Evolutionary conservation across 2,797 vertebrate species (phyloP), one percentile per base, ranked within the genome.

Genomic region (Dryobates pubescens): DNA sequence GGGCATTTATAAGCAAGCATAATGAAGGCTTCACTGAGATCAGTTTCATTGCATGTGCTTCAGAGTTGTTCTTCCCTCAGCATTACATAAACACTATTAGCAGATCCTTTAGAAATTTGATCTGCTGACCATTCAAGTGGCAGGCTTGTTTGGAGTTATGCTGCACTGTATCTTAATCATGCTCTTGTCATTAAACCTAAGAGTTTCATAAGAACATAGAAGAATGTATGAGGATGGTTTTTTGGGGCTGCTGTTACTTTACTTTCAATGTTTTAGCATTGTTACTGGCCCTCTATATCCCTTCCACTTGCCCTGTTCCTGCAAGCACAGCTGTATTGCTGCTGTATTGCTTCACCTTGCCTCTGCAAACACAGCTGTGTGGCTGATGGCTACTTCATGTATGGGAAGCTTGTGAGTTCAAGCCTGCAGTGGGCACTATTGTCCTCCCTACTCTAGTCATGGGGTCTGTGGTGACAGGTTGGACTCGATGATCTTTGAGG

Each of bases 71-170:
- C 80, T 84, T 67, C 17, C n/a, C 19, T 75, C 65, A 59, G 47
- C 58, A 43, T 92, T 82, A 79, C 41, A 30, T 73, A 68, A 87
- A 88, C 71, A 77, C n/a, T 87, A 59, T 86, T 85, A 90, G 23
- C 58, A 86, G 34, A 88, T 88, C 32, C 81, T 73, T 91, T 64
- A 88, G 68, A 79, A 86, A 89, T 87, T 72, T 77, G 84, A 82
- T 76, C 86, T 82, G 62, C 34, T 71, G 38, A 82, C 86, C 67
- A 65, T 62, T 81, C 68, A 71, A 90, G 34, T 82, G 81, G 61
- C 74, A 92, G 62, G 30, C 61, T n/a, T 74, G 26, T 89, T 78
- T 75, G 38, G 36, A 92, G 58, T 30, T 79, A 2, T 49, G 61
- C 47, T 89, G 75, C 71, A 87, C 65, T 51, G 6, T n/a, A 69